Base-by-base conservation (phyloP, 2,888 invertebrate genomes). In the Gandaritis pyraliata region DNA sequence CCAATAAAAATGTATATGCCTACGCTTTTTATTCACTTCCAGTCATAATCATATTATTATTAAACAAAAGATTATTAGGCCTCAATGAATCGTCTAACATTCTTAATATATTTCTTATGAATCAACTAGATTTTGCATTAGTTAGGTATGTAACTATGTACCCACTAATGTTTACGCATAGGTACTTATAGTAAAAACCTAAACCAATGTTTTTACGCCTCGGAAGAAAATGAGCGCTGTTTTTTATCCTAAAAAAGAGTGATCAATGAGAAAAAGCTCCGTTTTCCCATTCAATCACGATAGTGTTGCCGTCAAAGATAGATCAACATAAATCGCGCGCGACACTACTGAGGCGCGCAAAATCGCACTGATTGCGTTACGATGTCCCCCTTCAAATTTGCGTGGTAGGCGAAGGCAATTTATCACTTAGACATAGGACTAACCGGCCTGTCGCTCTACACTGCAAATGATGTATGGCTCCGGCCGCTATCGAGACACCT, bases 361-460 rank as follows among this genome's bases (percentile, higher is more conserved):
- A 82, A 83, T 80, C 82, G 78, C 80, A 78, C 80, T 85, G 86
- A 89, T 87, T 87, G 82, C 80, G 80, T 83, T 86, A 83, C 86
- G 84, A 85, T 83, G 86, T 83, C 86, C 89, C 88, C 88, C 88
- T 86, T 83, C 82, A 82, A 88, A 89, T 89, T 89, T 87, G 89
- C 89, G 88, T 88, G 80, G 87, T 81, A 85, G 76, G 84, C 80
- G 77, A 74, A 52, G 74, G 85, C 89, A 90, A 92, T 92, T 92
- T 92, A 90, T 89, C 90, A 91, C 90, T 92, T 90, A 90, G 88
- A 85, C 86, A 81, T 85, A 88, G 86, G 83, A 88, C 85, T 81
- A 84, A 81, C 85, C 80, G 82, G 75, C 74, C 78, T 77, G 78
- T 79, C 77, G 78, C 69, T 81, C 71, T 78, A 78, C 78, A 75